Evolutionary conservation across 1,140 invertebrate species (phyloP).

Genomic region (Drosophila nannoptera): DNA sequence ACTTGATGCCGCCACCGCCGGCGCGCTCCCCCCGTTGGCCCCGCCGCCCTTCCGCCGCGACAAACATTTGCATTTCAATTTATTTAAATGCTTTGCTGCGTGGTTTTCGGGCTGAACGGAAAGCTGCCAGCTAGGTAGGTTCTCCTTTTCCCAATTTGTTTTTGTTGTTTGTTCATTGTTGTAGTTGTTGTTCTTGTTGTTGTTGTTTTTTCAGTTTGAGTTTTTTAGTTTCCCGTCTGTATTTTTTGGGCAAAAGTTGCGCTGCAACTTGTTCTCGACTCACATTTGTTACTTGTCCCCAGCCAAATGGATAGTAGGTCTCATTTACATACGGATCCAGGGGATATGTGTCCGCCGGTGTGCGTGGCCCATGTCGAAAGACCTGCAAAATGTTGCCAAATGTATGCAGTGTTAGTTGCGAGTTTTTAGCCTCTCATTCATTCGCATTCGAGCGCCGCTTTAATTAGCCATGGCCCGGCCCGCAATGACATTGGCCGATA

Average conservation of each 20-base stretch:
- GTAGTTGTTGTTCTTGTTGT: conserved; percentile 3
- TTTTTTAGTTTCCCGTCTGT: conserved; percentile 9
- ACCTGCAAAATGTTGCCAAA: conserved; percentile 80
- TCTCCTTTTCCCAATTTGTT: conserved; percentile 1
- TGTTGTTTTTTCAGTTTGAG: conserved; percentile 5
- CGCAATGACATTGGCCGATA: background rate
- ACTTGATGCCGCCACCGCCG: background rate
- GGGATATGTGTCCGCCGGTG: conserved; percentile 88
- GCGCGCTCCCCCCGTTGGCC: too few species aligned
- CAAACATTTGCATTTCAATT: conserved; percentile 75
- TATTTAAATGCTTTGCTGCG: conserved; percentile 73
- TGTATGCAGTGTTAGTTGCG: conserved; percentile 36
- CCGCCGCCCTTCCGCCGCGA: conserved; percentile 15
- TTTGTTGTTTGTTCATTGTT: too few species aligned
- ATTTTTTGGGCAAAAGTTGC: conserved; percentile 57
- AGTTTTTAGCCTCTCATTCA: conserved; percentile 42
- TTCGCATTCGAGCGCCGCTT: background rate
- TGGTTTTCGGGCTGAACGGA: conserved; percentile 30
- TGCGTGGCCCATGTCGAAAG: conserved; percentile 88
- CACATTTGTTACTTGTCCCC: conserved; percentile 90
- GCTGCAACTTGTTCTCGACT: conserved; percentile 77
- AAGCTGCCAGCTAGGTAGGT: conserved; percentile 1
- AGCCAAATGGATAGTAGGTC: conserved; percentile 86
- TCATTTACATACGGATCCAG: conserved; percentile 86
- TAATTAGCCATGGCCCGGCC: conserved; percentile 19